These are phyloP conservation scores for Thalpophila matura DNA, from an alignment of 2,888 invertebrate species.

Conservation along the genomic window DNA sequence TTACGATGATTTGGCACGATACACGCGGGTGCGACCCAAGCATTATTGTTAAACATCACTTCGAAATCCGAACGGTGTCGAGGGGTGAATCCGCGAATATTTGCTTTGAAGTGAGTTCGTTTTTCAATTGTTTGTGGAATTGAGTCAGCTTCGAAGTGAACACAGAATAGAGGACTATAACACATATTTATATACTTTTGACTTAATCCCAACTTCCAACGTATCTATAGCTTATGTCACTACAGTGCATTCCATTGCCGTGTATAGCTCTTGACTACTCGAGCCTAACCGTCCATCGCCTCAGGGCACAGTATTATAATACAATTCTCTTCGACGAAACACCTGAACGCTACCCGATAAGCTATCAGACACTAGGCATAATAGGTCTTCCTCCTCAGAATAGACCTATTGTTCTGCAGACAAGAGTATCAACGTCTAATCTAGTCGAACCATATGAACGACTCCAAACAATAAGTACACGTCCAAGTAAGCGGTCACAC, in stretches of 20 bases:
- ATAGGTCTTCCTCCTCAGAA: slow-evolving; percentile 25
- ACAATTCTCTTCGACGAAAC: background rate
- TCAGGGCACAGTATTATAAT: slow-evolving; percentile 12
- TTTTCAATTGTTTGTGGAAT: too few species aligned
- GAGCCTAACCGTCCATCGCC: slow-evolving; percentile 1
- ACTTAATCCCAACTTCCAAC: background rate
- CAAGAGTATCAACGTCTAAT: slow-evolving; percentile 65
- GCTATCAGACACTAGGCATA: slow-evolving; percentile 18
- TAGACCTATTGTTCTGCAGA: slow-evolving; percentile 58
- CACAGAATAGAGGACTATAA: too few species aligned
- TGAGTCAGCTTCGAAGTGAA: too few species aligned
- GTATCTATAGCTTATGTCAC: slow-evolving; percentile 22
- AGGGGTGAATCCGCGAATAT: too few species aligned
- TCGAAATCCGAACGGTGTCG: too few species aligned
- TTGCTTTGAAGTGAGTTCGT: too few species aligned
- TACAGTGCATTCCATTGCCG: background rate
- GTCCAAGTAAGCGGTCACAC: slow-evolving; percentile 50
- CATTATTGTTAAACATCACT: too few species aligned
- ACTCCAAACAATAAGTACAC: slow-evolving; percentile 64
- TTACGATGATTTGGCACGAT: too few species aligned
- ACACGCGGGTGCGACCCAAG: too few species aligned
- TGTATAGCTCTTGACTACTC: background rate
- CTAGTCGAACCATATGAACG: slow-evolving; percentile 58
- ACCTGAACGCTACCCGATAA: slow-evolving; percentile 38
- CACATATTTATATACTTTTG: background rate